Conservation (phyloP, 2,113 vertebrate genomes). For the Turnix velox region DNA sequence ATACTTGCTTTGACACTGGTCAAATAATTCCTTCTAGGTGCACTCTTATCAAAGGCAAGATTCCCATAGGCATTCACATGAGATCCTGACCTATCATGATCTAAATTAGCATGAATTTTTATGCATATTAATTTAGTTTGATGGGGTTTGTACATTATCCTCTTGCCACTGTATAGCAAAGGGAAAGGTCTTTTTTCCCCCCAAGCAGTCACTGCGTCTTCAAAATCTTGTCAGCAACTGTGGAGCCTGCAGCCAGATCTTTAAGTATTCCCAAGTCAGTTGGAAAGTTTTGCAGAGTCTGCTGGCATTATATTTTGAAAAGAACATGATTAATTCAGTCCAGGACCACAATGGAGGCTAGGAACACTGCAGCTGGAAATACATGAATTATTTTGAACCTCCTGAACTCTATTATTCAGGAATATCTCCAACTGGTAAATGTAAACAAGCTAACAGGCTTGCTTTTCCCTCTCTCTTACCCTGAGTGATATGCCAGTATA, state of each 20-base stretch:
- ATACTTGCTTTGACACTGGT: neutral
- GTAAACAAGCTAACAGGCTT: neutral
- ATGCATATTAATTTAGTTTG: neutral
- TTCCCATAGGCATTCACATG: neutral
- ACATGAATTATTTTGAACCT: conserved; percentile 10
- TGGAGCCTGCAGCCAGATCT: neutral
- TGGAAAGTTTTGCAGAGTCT: neutral
- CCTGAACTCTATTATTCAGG: neutral
- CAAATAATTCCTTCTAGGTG: neutral
- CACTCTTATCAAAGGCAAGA: neutral
- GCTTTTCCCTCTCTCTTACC: neutral
- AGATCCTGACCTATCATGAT: neutral
- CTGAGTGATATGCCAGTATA: neutral
- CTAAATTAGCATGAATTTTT: neutral
- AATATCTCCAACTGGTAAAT: neutral
- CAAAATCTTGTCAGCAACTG: neutral
- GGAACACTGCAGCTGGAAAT: neutral
- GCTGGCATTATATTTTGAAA: neutral
- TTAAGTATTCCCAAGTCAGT: neutral
- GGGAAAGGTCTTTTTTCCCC: neutral
- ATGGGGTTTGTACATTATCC: neutral
- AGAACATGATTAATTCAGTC: neutral
- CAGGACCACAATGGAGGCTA: neutral
- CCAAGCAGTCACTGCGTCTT: neutral
- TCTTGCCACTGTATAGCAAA: neutral